Conservation (phyloP, 2,113 vertebrate genomes). For the Myrmophylax atrothorax region DNA sequence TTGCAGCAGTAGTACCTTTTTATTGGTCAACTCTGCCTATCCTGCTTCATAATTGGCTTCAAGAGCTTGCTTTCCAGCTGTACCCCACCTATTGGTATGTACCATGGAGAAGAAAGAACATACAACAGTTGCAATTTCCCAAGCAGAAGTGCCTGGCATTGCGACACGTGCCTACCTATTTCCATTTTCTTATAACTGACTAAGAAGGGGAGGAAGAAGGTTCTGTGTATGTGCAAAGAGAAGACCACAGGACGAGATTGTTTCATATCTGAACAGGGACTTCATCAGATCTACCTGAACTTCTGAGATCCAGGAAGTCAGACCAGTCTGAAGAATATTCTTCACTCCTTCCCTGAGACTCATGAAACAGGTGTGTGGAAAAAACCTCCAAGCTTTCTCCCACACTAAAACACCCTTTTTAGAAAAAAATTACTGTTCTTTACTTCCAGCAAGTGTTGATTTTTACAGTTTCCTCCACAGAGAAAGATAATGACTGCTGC, state of each 20-base stretch:
- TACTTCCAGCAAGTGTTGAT: neutral
- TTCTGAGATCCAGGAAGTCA: neutral
- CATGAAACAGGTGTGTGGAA: neutral
- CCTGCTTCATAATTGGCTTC: neutral
- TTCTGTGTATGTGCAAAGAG: neutral
- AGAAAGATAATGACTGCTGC: neutral
- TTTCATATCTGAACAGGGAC: neutral
- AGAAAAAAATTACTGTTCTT: neutral
- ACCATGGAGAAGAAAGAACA: neutral
- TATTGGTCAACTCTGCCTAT: neutral
- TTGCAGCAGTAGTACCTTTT: neutral
- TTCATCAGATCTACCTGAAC: neutral
- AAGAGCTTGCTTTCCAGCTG: neutral
- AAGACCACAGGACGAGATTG: neutral
- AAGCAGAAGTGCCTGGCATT: neutral
- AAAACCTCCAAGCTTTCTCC: neutral
- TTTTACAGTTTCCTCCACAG: neutral
- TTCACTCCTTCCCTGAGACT: neutral
- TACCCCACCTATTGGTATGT: neutral
- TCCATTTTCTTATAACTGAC: neutral
- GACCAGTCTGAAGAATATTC: neutral
- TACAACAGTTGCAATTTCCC: neutral
- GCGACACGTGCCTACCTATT: accelerated
- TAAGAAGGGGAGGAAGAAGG: neutral
- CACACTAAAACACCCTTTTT: neutral